phyloP scores from a whole-genome alignment of 2,797 vertebrate species.

The Atherinosoma microstoma region DNA sequence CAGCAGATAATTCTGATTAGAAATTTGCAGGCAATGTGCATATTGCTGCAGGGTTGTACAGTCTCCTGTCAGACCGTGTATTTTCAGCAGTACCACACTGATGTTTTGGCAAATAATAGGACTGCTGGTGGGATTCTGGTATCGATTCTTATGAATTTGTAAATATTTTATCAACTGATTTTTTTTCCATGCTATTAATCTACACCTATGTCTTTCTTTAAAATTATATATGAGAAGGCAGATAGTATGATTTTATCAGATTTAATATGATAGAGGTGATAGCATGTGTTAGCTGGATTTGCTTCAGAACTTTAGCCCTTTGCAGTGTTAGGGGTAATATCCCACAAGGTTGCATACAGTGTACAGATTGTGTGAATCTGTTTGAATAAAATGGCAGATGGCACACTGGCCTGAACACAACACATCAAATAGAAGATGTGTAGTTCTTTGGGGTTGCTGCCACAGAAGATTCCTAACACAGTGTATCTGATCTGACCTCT shows the following conservation, averaged over 20 bases:
- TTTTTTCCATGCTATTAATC: background rate
- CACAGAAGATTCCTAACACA: constrained; percentile 25
- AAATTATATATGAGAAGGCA: background rate
- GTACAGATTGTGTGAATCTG: background rate
- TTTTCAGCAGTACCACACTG: no score
- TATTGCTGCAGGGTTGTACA: background rate
- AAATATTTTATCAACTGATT: background rate
- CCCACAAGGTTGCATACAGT: background rate
- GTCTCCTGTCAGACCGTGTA: background rate
- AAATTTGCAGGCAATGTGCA: background rate
- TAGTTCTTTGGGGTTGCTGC: constrained; percentile 28
- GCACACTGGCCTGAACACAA: background rate
- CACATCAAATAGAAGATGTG: constrained; percentile 12
- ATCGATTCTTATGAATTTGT: background rate
- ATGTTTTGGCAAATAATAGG: background rate
- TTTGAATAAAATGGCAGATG: constrained; percentile 12
- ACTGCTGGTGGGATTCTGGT: background rate
- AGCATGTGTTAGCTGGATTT: background rate
- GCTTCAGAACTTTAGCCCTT: background rate
- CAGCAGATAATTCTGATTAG: constrained; percentile 6
- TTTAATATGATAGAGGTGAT: background rate
- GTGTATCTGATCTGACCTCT: constrained; percentile 53
- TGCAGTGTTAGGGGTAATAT: background rate
- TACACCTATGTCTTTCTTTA: background rate
- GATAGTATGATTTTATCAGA: background rate